Base-by-base conservation (phyloP, 2,113 vertebrate genomes). In the Microcebus lehilahytsara region DNA sequence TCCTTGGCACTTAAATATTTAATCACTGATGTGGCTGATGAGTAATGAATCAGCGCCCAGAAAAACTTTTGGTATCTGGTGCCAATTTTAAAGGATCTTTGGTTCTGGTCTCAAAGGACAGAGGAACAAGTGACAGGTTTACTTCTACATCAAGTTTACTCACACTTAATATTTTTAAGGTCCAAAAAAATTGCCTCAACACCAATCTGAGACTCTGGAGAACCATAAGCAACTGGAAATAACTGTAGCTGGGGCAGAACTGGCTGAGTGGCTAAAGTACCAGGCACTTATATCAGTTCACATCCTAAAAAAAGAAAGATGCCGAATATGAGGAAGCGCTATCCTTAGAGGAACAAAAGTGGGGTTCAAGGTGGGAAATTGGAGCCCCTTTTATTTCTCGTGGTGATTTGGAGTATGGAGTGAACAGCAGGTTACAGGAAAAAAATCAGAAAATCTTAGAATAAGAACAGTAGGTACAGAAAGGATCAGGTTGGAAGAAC, bases 1-100 rank as follows among this genome's bases (percentile, higher is more conserved):
- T 97, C 88, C 87, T 95, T 92, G 87, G 94, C 67, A 92, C 95
- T 91, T 98, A 97, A 97, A 98, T 98, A 98, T 98, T 98, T 98
- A 96, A 98, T 98, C 98, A 97, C 71, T 88, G 87, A 95, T 91
- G 89, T 78, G 87, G 88, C 92, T 87, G 93, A 80, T 81, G 85
- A 88, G 95, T 40, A 87, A 96, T 95, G 93, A 95, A 93, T 96
- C 87, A 89, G 97, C 11, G 81, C 92, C 93, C 85, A 42, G 60
- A 81, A 96, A 98, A 93, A 97, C 84, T 95, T 95, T 89, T 62
- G 93, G 97, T 94, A 62, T 71, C 81, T 20, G 58, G 92, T 85
- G 56, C 80, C 90, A 40, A 22, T 94, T 94, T 97, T 84, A 91
- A 96, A 79, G 49, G 71, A 72, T 95, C 95, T 95, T 85, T 85